Percentiles rank a stretch among this genome's conserved stretches.
Conservation (phyloP, 2,113 vertebrate genomes). For the Ellobius talpinus region DNA sequence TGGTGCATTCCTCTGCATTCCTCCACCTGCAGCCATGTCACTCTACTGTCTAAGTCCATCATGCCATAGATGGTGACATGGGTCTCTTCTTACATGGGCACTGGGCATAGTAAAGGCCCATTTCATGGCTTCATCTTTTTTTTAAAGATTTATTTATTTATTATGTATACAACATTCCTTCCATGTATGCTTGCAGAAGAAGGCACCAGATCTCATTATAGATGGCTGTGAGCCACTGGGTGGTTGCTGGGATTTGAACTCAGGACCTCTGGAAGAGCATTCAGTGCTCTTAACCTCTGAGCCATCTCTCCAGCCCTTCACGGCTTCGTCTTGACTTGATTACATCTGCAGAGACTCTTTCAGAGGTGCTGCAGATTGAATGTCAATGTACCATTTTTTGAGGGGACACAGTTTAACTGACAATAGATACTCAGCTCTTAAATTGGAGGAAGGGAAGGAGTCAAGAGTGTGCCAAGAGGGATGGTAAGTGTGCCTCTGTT, state of each 20-base stretch:
- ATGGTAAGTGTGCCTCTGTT: background rate
- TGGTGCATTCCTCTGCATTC: background rate
- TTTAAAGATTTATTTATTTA: too few species aligned
- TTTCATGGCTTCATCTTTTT: background rate
- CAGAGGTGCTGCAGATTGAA: background rate
- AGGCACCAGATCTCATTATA: too few species aligned
- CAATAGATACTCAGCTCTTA: background rate
- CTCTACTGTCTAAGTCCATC: background rate
- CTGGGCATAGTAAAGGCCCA: background rate
- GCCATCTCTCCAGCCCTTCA: too few species aligned
- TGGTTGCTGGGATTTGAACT: too few species aligned
- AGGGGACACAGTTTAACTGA: background rate
- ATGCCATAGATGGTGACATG: accelerated
- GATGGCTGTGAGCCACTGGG: too few species aligned
- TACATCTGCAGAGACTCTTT: background rate
- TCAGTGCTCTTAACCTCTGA: too few species aligned
- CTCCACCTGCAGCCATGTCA: accelerated
- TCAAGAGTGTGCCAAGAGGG: background rate
- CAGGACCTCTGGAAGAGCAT: too few species aligned
- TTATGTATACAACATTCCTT: too few species aligned
- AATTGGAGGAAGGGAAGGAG: background rate
- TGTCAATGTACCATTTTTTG: background rate
- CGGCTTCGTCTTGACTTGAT: background rate
- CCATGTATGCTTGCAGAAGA: too few species aligned
- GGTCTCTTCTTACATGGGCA: background rate